Evolutionary conservation across 2,888 invertebrate species (phyloP), one percentile per base, ranked within the genome.

Genomic region (Polydrusus tereticollis): DNA sequence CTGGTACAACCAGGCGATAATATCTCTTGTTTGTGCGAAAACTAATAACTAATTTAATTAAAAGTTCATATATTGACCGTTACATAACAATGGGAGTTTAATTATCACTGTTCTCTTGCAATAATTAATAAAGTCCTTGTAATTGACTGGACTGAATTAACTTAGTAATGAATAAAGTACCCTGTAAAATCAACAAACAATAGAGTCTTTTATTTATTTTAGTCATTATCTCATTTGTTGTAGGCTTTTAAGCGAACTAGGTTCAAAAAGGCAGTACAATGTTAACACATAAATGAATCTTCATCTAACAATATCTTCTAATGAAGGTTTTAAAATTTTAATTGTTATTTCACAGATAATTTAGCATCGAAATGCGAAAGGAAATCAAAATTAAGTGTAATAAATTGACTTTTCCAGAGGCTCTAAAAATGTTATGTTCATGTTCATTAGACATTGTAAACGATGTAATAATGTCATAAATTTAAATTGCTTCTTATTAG

Each of bases 191-290:
- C 16, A 16, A 18, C 18, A 55, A 16, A 55, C 29, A 55, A 55
- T 55, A 29, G 52, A 8, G 23, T 18, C 21, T 47, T 23, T 41
- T 55, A 29, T 29, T 29, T 29, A 29, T 29, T 18, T 18, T 8
- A 55, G 8, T 10, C 8, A 18, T 55, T 55, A 55, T 55, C 52
- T 29, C 52, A 29, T 29, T 55, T 55, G 29, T 29, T 29, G 7
- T 23, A 18, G 18, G 18, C 29, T 55, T 14, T 29, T 10, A 55
- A 29, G 18, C 29, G 29, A 55, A 55, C 18, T 14, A 16, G 52
- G 52, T 55, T 14, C 16, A 55, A 26, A 55, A 55, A 55, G 29
- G 52, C 52, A 8, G 16, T 29, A 55, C 52, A 55, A 55, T 55
- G 52, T 29, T 29, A 29, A 2, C 10, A 55, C 16, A 29, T 55